A percentile compares a stretch with the other conserved stretches of the same genome.
Evolutionary conservation across 1,140 invertebrate species (phyloP).

Genomic region (Schlechtendalia chinensis): DNA sequence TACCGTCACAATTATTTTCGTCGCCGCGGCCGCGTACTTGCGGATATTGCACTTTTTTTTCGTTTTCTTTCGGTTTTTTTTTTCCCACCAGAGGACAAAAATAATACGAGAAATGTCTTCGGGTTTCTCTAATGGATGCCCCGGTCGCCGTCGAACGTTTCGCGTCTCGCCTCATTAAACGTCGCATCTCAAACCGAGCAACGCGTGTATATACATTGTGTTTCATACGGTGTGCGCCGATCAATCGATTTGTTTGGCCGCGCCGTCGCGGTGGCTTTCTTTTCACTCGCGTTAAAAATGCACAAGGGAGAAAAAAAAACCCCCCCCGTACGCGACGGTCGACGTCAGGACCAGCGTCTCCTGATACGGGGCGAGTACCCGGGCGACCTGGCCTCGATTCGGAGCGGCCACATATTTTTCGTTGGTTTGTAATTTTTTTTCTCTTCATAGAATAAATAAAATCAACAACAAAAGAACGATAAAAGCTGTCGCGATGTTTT

Average conservation of each 20-base stretch:
- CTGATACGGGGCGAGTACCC: no score
- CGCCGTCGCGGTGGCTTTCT: background rate
- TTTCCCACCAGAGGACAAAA: background rate
- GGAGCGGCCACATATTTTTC: no score
- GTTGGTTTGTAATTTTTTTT: no score
- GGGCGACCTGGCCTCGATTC: no score
- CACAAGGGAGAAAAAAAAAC: constrained; percentile 11
- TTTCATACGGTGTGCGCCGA: background rate
- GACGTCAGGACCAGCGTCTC: no score
- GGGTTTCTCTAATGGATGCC: constrained; percentile 33
- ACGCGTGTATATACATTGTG: background rate
- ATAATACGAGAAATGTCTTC: constrained; percentile 3
- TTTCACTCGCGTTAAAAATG: background rate
- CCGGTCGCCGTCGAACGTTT: background rate
- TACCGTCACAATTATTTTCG: constrained; percentile 32
- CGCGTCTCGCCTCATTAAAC: constrained; percentile 40
- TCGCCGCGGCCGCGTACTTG: background rate
- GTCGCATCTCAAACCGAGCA: constrained; percentile 1
- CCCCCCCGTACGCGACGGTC: background rate
- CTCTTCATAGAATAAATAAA: no score
- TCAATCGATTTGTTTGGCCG: constrained; percentile 4
- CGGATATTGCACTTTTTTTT: constrained; percentile 38
- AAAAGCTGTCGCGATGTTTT: no score
- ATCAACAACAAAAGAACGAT: no score
- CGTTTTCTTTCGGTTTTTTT: no score